Conservation (phyloP, 2,113 vertebrate species). For the Trematocara variabile region DNA sequence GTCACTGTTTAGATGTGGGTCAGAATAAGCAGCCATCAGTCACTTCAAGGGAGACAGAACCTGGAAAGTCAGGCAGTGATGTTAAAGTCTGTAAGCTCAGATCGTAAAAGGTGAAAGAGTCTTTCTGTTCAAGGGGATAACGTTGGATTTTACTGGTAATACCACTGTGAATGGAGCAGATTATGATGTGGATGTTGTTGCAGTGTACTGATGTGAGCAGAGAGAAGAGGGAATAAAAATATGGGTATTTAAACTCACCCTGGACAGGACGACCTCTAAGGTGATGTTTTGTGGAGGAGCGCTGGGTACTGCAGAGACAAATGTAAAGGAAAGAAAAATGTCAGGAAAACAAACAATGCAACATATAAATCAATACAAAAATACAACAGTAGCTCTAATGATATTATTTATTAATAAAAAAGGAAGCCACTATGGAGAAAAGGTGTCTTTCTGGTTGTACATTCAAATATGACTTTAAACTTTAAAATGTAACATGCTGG, state of each 20-base stretch:
- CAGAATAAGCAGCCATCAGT: neutral
- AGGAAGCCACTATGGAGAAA: neutral
- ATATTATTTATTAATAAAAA: neutral
- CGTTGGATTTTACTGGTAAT: neutral
- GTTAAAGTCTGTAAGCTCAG: neutral
- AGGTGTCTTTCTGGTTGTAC: neutral
- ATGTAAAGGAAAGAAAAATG: neutral
- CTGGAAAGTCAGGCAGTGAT: neutral
- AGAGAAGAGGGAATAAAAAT: neutral
- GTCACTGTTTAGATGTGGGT: neutral
- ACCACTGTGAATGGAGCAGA: neutral
- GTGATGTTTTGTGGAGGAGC: conserved; percentile 64
- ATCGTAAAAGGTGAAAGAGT: neutral
- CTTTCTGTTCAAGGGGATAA: neutral
- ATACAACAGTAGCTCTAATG: neutral
- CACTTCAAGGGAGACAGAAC: neutral
- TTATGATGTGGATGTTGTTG: neutral
- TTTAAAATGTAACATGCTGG: neutral
- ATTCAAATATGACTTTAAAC: neutral
- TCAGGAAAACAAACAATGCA: neutral
- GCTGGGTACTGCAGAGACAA: conserved; percentile 46
- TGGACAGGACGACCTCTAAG: conserved; percentile 58
- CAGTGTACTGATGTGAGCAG: neutral
- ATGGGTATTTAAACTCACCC: conserved; percentile 40
- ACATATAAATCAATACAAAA: neutral